Base-by-base conservation (phyloP, 2,888 invertebrate genomes). In the Phengaris arion region DNA sequence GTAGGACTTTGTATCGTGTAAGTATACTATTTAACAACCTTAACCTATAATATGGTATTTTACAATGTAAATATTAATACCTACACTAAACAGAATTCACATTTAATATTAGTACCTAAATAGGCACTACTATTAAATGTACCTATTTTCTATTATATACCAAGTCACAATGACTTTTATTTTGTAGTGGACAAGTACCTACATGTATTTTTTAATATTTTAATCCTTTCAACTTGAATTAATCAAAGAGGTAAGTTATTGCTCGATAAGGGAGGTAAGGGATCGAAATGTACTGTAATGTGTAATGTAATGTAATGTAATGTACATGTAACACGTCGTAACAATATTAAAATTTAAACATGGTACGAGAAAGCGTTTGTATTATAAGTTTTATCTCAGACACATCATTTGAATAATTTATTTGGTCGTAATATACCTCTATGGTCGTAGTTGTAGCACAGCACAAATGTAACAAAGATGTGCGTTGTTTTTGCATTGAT, bases 331-430 rank as follows among this genome's bases (percentile, higher is more conserved):
- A 22, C 22, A 22, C 22, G 9, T 64, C 64, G 70, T 48, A 51
- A 48, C 51, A 12, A 51, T 51, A 70, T 70, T 70, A 70, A 70
- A 70, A 70, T 70, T 70, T 51, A 51, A 51, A 15, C 51, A 15
- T 45, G n/a, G 70, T 70, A 22, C 12, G 70, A 13, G 70, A 51
- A 70, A 51, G 70, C 70, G 70, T 48, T 70, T 70, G 70, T 70
- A 48, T 70, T 70, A 15, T 51, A 22, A 51, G 22, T 70, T 70
- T 70, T 70, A 48, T 64, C 35, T 64, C 64, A 64, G 35, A 13
- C 64, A 64, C 64, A 45, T 64, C 64, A 35, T 64, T 7, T 64
- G 64, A 64, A 64, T 64, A 13, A 64, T 64, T 64, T 64, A 64
- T 35, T 22, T 35, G 0, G 12, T 64, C 5, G 64, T 64, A 64